These are phyloP conservation scores for Anoplius nigerrimus DNA, from an alignment of 2,888 invertebrate species.

Conservation along the genomic window DNA sequence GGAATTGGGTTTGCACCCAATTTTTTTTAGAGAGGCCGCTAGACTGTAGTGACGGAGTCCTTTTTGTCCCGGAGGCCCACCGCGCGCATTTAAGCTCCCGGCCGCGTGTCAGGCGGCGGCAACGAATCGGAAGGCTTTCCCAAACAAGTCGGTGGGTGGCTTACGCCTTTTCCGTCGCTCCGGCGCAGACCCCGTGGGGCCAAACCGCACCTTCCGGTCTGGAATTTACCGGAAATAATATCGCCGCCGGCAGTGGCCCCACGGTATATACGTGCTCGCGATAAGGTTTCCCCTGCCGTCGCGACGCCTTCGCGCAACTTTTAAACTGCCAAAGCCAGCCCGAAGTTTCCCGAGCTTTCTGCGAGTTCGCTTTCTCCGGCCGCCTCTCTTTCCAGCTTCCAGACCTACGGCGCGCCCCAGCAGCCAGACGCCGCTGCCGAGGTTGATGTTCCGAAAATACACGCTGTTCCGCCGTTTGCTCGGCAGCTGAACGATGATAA, in stretches of 20 bases:
- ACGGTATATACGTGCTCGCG: conserved; percentile 39
- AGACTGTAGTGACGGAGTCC: no score
- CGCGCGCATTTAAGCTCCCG: background rate
- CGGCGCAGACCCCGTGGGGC: conserved; percentile 16
- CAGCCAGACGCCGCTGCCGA: conserved; percentile 4
- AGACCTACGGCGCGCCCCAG: conserved; percentile 23
- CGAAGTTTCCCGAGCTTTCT: conserved; percentile 49
- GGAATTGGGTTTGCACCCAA: no score
- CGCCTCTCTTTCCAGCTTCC: conserved; percentile 9
- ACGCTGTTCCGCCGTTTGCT: no score
- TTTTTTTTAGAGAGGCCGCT: no score
- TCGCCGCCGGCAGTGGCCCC: conserved; percentile 38
- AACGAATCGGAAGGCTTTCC: conserved; percentile 37
- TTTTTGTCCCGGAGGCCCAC: no score
- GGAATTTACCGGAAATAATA: conserved; percentile 59
- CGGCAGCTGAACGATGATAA: no score
- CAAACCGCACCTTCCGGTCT: conserved; percentile 49
- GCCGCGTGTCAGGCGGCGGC: background rate
- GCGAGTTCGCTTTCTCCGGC: conserved; percentile 23
- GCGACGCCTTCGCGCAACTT: conserved; percentile 54
- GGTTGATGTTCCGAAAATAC: background rate
- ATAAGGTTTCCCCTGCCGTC: conserved; percentile 43
- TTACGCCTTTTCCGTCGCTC: conserved; percentile 41
- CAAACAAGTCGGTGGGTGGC: conserved; percentile 42
- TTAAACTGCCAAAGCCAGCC: conserved; percentile 60